phyloP scores from a whole-genome alignment of 2,113 vertebrate species.

The Pantherophis guttatus region DNA sequence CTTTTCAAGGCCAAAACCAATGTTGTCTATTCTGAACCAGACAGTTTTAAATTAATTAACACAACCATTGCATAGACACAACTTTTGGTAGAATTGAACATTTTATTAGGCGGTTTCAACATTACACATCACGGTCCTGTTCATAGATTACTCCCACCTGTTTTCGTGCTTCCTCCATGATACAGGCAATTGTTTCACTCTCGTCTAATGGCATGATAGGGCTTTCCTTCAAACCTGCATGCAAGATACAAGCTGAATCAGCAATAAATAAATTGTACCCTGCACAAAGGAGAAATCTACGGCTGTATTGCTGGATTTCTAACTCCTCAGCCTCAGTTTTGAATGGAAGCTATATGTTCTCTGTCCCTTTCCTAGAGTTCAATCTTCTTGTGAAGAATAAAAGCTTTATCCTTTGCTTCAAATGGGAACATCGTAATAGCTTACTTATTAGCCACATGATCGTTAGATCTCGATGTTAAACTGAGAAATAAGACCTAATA shows the following conservation, averaged over 20 bases:
- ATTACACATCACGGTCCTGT: constrained; percentile 61
- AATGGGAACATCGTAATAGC: neutral
- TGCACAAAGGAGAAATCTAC: neutral
- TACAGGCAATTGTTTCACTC: constrained; percentile 74
- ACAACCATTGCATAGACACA: neutral
- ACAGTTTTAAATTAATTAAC: neutral
- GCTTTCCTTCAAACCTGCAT: constrained; percentile 82
- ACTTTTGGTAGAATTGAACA: neutral
- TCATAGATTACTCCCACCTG: constrained; percentile 75
- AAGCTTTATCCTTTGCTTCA: neutral
- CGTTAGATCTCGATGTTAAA: neutral
- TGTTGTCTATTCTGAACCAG: neutral
- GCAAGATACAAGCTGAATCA: neutral
- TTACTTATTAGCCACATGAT: neutral
- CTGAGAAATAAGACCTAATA: neutral
- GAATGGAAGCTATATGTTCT: neutral
- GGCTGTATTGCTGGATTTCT: neutral
- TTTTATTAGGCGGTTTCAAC: neutral
- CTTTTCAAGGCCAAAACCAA: neutral
- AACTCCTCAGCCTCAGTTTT: too few species aligned
- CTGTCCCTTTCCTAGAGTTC: neutral
- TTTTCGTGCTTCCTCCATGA: constrained; percentile 76
- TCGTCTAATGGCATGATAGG: constrained; percentile 74
- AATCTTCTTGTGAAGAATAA: neutral
- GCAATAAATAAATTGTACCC: neutral